A percentile compares a stretch with the other conserved stretches of the same genome.
Conservation (phyloP, 92 coral and sea anemone species). For the Actinernus sp. region DNA sequence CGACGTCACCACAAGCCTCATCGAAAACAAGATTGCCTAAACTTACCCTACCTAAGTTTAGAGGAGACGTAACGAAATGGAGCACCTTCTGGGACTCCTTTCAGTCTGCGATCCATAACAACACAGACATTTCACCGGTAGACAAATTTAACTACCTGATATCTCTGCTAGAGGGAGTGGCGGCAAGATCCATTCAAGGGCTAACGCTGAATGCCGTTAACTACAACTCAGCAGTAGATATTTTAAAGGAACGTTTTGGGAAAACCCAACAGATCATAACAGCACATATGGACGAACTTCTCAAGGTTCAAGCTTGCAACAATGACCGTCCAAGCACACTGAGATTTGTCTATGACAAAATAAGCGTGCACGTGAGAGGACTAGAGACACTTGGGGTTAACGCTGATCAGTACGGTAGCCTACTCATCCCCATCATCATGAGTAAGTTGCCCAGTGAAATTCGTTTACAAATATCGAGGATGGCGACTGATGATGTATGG, state of each 20-base stretch:
- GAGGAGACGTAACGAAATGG: constrained; percentile 44
- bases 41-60: constrained; percentile 16
- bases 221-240: constrained; percentile 16
- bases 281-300: constrained; percentile 62
- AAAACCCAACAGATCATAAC: constrained; percentile 46
- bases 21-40: constrained; percentile 24
- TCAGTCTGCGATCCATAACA: constrained; percentile 24
- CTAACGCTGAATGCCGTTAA: constrained; percentile 28
- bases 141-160: constrained; percentile 36
- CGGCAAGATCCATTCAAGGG: constrained; percentile 40
- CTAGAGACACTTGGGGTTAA: constrained; percentile 34
- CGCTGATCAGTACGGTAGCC: constrained; percentile 45
- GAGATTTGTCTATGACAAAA: constrained; percentile 42
- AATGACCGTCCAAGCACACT: constrained; percentile 29
- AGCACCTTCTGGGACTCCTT: constrained; percentile 16
- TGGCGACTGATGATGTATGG: constrained; percentile 26
- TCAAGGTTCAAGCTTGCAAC: constrained; percentile 37
- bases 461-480: too few species aligned
- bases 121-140: constrained; percentile 17
- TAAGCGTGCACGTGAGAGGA: constrained; percentile 39
- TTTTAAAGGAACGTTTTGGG: constrained; percentile 35
- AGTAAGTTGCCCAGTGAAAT: constrained; percentile 33
- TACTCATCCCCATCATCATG: constrained; percentile 43
- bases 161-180: constrained; percentile 34
- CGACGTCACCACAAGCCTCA: too few species aligned